A percentile compares a stretch with the other conserved stretches of the same genome.
Conservation (phyloP, 2,113 vertebrate species). For the Potamarius usumacintae region DNA sequence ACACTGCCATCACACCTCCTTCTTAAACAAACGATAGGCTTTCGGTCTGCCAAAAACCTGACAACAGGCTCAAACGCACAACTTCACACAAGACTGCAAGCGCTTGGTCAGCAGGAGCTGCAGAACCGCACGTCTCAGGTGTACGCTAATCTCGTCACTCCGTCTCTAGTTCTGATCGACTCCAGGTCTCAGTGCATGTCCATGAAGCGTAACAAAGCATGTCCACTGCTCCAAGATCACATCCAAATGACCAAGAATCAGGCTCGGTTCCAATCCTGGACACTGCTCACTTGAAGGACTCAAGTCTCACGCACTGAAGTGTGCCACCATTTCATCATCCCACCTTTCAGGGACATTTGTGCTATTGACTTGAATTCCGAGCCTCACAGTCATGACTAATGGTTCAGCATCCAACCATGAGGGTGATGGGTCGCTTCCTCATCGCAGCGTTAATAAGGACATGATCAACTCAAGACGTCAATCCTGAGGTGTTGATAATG, state of each 20-base stretch:
- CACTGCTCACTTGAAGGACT: background rate
- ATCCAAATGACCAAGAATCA: background rate
- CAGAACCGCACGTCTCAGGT: background rate
- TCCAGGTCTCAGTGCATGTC: background rate
- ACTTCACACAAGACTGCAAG: background rate
- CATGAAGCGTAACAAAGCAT: background rate
- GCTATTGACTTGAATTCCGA: background rate
- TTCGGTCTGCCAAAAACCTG: slow-evolving; percentile 51
- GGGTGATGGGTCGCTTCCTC: background rate
- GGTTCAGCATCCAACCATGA: background rate
- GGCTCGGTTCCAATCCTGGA: background rate
- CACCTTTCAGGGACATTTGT: background rate
- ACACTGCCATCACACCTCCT: slow-evolving; percentile 24
- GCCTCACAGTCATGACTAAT: background rate
- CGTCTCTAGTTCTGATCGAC: background rate
- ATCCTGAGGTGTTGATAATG: slow-evolving; percentile 23
- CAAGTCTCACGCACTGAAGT: background rate
- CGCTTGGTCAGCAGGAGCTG: background rate
- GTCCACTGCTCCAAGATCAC: background rate
- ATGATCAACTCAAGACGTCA: slow-evolving; percentile 27
- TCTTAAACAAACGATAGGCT: slow-evolving; percentile 53
- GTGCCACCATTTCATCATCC: background rate
- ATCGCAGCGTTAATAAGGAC: slow-evolving; percentile 8
- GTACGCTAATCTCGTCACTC: background rate
- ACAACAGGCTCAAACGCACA: slow-evolving; percentile 47